Base-by-base conservation (phyloP, 2,888 invertebrate genomes). In the Chymomyza fuscimana region DNA sequence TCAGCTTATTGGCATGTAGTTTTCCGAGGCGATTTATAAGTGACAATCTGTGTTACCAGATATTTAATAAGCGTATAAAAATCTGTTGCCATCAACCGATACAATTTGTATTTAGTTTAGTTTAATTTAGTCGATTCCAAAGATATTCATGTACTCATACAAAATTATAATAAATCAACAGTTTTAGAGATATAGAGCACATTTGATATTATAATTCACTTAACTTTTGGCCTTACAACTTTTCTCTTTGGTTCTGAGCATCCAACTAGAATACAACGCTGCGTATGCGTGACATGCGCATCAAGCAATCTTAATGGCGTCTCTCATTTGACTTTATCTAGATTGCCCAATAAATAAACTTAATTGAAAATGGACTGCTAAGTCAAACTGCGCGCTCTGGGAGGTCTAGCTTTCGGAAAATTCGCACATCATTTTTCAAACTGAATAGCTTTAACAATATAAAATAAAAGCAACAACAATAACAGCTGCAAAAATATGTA, bases 391-490 rank as follows among this genome's bases (percentile, higher is more conserved):
- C 58, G 4, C 25, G 1, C 22, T 58, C 25, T 58, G 29, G 29
- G 25, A 5, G 36, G 59, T 12, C 25, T 25, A 22, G 25, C 66
- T 63, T 63, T 64, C 72, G 60, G 52, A 32, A 74, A 80, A 80
- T 86, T 86, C 81, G 86, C 83, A 86, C 81, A 86, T 86, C 83
- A 83, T 86, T 86, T 83, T 80, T 83, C 83, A 86, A 80, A 83
- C 86, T 81, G 74, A 72, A 4, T 12, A 74, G 65, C 71, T 65
- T 16, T 77, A n/a, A 69, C 71, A 25, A 25, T 25, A 25, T 25
- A 72, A 79, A n/a, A n/a, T 6, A 51, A 16, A 1, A 54, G 58
- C 19, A 58, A 25, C 70, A 77, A 78, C 72, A 76, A 51, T 4
- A 46, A 79, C 83, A 83, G 86, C 86, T 83, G 83, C 74, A 72